These are phyloP conservation scores for Buceros bicornis DNA, from an alignment of 2,797 vertebrate species.

Conservation along the genomic window DNA sequence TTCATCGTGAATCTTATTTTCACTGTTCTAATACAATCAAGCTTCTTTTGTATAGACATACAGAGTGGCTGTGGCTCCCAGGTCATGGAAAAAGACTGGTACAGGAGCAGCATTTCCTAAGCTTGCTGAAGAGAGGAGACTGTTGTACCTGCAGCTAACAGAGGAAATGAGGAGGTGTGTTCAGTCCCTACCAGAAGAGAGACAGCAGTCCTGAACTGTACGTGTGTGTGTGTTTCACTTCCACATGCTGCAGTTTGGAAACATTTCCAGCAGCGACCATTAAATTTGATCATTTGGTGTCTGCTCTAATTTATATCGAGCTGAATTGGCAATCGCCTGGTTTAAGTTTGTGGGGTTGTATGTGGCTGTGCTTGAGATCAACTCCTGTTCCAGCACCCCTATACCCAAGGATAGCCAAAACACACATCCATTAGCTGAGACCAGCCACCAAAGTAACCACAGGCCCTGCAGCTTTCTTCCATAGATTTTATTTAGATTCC, in stretches of 20 bases:
- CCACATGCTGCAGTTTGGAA: not conserved
- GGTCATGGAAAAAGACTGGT: not conserved
- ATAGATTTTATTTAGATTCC: not conserved
- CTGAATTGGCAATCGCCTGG: not conserved
- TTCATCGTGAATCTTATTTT: slow-evolving; percentile 1
- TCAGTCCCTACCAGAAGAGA: not conserved
- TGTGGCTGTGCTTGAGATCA: not conserved
- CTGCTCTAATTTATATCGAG: not conserved
- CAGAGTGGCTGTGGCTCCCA: not conserved
- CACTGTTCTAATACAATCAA: not conserved
- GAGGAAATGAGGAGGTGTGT: not conserved
- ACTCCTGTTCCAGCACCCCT: not conserved
- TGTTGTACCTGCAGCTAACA: not conserved
- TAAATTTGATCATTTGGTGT: not conserved
- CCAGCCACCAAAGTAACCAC: not conserved
- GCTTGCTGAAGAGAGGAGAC: not conserved
- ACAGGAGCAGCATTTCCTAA: not conserved
- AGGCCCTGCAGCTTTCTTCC: not conserved
- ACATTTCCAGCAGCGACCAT: not conserved
- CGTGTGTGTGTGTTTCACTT: fast-evolving
- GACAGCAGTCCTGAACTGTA: not conserved
- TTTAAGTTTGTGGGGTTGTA: not conserved
- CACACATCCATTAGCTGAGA: not conserved
- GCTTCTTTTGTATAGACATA: not conserved
- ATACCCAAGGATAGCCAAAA: not conserved